These are phyloP conservation scores for Pseudocheirus occidentalis DNA, from an alignment of 2,797 vertebrate species.

Conservation along the genomic window DNA sequence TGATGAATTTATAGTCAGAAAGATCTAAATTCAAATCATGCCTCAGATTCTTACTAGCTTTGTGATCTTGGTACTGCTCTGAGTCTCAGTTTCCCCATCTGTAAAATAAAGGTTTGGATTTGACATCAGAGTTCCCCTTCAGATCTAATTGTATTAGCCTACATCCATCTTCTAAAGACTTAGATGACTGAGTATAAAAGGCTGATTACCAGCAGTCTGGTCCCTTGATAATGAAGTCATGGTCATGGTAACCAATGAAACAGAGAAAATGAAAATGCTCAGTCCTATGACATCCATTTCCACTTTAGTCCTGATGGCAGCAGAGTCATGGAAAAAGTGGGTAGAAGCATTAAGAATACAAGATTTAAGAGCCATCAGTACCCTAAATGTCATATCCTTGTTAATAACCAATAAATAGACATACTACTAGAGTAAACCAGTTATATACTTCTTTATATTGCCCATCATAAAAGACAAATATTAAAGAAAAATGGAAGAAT, in stretches of 20 bases:
- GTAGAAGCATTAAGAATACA: not conserved
- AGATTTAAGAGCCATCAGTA: not conserved
- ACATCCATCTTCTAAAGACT: not conserved
- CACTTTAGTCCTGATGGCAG: not conserved
- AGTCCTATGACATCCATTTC: not conserved
- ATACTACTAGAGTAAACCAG: not conserved
- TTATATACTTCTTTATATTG: not conserved
- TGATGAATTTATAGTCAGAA: not conserved
- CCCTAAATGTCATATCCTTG: not conserved
- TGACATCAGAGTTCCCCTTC: not conserved
- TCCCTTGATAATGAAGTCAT: not conserved
- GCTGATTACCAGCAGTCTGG: not conserved
- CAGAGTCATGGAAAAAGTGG: not conserved
- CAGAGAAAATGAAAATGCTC: not conserved
- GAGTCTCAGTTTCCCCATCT: not conserved
- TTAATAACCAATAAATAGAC: not conserved
- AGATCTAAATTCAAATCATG: not conserved
- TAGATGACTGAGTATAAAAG: not conserved
- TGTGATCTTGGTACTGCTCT: not conserved
- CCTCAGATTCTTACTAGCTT: not conserved
- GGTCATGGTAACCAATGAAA: not conserved
- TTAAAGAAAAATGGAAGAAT: not conserved
- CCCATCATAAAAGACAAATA: not conserved
- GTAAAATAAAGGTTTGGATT: not conserved
- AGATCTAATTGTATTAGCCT: not conserved